Evolutionary conservation across 2,888 invertebrate genomes (phyloP), one percentile per base, ranked within the genome.

Genomic region (Oscheius sp.): DNA sequence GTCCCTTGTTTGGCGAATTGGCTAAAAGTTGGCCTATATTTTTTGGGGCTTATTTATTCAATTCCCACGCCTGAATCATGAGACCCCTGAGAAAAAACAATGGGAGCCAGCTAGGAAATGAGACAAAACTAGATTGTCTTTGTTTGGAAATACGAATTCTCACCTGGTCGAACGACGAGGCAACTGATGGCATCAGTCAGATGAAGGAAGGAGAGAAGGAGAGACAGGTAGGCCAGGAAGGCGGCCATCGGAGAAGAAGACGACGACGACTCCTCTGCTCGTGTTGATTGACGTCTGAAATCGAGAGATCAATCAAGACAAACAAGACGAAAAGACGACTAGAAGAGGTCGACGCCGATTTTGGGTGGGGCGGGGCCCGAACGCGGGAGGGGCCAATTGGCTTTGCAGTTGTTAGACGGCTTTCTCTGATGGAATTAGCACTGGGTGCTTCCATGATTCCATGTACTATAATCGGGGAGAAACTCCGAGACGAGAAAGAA

Each of bases 371-470:
- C 59, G 26, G 41, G 54, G 26, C 38, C 36, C 8, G 41, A 2
- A 14, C 12, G 44, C 14, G 54, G 54, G 54, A 32, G 54, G 47
- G 54, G 30, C 57, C 57, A 62, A 62, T 62, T 62, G 62, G 62
- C 62, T 62, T 62, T 62, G 62, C 62, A 49, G 62, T 62, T 47
- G 62, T 62, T 62, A 62, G 62, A 62, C 62, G 62, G 62, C 45
- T 64, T 50, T 50, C 64, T 32, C 51, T 64, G 59, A 59, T 59
- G 44, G 59, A 59, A 59, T 59, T 59, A 59, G 59, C 59, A 59
- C 59, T 59, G 59, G 44, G 44, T 59, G 26, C 6, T n/a, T n/a
- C 26, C 44, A 59, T 41, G 32, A 5, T 54, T n/a, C 17, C 54
- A 33, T 33, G 51, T 20, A 24, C 51, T 41, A 17, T 22, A 38